These are phyloP conservation scores for Ardeotis arabs DNA, from an alignment of 2,113 vertebrate species.

Conservation along the genomic window DNA sequence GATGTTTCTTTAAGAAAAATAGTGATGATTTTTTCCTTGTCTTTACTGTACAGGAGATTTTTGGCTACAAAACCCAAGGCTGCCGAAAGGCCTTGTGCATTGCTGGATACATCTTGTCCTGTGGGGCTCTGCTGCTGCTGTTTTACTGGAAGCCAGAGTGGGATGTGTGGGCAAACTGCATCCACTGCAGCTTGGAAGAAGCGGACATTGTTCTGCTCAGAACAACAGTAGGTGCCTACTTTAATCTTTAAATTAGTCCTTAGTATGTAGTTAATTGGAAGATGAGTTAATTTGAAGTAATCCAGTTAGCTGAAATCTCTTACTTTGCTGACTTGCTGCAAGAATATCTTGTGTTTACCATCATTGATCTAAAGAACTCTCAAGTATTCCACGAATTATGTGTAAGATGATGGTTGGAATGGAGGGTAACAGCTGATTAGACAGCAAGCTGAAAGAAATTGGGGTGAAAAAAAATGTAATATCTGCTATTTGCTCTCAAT, in stretches of 20 bases:
- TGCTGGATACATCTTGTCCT: constrained; percentile 75
- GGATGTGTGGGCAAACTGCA: constrained; percentile 76
- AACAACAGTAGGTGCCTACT: constrained; percentile 74
- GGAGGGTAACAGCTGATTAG: neutral
- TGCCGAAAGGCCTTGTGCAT: constrained; percentile 67
- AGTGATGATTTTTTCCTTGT: neutral
- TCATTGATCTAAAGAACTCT: neutral
- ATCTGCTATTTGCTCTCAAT: neutral
- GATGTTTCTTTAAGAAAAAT: neutral
- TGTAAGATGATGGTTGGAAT: neutral
- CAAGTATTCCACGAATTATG: neutral
- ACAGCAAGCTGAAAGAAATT: neutral
- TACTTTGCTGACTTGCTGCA: neutral
- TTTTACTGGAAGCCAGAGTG: constrained; percentile 81
- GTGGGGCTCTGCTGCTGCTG: constrained; percentile 75
- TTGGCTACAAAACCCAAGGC: constrained; percentile 74
- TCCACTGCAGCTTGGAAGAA: constrained; percentile 73
- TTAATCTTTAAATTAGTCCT: neutral
- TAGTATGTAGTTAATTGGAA: neutral
- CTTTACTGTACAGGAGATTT: constrained; percentile 74
- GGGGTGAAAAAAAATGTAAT: neutral
- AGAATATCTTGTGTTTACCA: neutral
- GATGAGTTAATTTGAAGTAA: neutral
- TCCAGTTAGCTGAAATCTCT: neutral
- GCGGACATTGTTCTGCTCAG: constrained; percentile 74